These are phyloP conservation scores for Strigops habroptila DNA, from an alignment of 2,113 vertebrate species.

Conservation along the genomic window DNA sequence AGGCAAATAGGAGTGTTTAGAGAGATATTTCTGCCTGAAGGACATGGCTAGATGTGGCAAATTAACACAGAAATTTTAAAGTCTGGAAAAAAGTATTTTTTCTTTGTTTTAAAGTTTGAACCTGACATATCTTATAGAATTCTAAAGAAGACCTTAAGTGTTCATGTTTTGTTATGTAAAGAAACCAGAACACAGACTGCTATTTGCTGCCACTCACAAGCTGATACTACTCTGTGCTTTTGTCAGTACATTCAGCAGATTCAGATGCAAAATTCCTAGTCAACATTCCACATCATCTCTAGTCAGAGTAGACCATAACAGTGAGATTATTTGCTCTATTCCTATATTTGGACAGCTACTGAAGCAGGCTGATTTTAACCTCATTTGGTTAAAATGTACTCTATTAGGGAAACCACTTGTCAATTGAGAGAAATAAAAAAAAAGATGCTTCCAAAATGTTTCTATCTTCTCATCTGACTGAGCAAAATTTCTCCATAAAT, in stretches of 20 bases:
- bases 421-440: not conserved
- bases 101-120: not conserved
- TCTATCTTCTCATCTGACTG: not conserved
- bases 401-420: not conserved
- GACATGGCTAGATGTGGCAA: conserved; percentile 10
- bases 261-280: not conserved
- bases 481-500: not conserved
- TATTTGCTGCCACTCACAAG: not conserved
- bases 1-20: conserved; percentile 13
- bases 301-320: not conserved
- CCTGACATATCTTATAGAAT: not conserved
- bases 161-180: not conserved
- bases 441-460: not conserved
- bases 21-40: conserved; percentile 34
- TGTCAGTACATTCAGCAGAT: not conserved
- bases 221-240: not conserved
- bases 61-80: conserved; percentile 1
- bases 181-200: not conserved
- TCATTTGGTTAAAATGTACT: not conserved
- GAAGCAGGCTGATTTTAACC: not conserved
- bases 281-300: not conserved
- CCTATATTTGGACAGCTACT: not conserved
- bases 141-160: not conserved
- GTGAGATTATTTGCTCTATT: not conserved
- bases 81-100: not conserved